Percentiles rank a stretch among this genome's conserved stretches.
Conservation (phyloP, 2,888 invertebrate genomes). For the Ophion ventricosus region DNA sequence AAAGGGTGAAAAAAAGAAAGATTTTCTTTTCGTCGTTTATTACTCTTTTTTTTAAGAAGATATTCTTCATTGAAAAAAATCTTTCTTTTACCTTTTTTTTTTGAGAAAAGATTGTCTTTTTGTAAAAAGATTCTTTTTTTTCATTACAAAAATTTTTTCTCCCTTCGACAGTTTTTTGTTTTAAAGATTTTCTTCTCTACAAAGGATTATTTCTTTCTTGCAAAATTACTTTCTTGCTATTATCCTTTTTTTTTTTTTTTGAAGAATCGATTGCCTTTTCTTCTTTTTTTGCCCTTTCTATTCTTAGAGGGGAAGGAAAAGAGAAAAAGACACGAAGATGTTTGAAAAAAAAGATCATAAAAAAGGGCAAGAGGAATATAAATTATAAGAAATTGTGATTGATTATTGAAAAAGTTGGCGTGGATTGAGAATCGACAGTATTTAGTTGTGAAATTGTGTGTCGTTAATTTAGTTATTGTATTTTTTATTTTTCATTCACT, state of each 20-base stretch:
- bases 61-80: no score
- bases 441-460: constrained; percentile 61
- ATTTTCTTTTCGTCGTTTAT: neutral
- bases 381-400: constrained; percentile 31
- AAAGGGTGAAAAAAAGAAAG: neutral
- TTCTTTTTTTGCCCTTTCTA: neutral
- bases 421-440: constrained; percentile 62
- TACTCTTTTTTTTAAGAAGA: no score
- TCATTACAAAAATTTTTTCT: no score
- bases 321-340: neutral
- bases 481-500: constrained; percentile 14
- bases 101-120: no score
- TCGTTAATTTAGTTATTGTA: constrained; percentile 48
- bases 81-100: no score
- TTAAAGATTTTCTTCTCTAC: no score
- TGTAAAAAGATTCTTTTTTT: no score
- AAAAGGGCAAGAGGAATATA: neutral
- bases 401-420: constrained; percentile 38
- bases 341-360: constrained; percentile 9
- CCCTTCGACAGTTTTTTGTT: no score
- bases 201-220: no score
- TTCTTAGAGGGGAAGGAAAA: neutral
- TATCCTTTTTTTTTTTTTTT: neutral
- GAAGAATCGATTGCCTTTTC: neutral
- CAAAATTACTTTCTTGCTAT: neutral